Base-by-base conservation (phyloP, 2,888 invertebrate species). In the Papilio gigon region DNA sequence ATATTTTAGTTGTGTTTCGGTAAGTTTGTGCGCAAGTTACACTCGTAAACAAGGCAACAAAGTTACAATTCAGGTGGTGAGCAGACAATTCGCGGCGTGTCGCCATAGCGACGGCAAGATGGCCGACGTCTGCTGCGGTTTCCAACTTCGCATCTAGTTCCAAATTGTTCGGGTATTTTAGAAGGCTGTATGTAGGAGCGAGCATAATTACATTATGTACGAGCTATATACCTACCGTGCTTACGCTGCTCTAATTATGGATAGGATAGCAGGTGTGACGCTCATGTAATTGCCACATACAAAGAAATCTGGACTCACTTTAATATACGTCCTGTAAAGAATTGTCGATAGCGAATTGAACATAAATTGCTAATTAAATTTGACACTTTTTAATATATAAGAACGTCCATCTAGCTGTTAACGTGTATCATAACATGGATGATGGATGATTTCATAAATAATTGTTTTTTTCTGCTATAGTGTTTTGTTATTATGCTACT, bases 131-230 rank as follows among this genome's bases (percentile, higher is more conserved):
- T 89, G 85, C 85, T 88, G 90, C 84, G 90, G 90, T 90, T 89
- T 82, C 86, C 84, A 90, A 89, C 86, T 91, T 89, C 84, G 86
- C 82, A 82, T 88, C 87, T 87, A 90, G 89, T 90, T 89, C 89
- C 89, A 90, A 90, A 92, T 91, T 91, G 90, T 91, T 90, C 85
- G 80, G 73, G 88, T 89, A 86, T 89, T 90, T 87, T 86, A 88
- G 90, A 87, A 85, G 87, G 80, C 80, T 81, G 84, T 87, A 86
- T 87, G 87, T 87, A 87, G 82, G 83, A 84, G 82, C 82, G 86
- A 88, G 88, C 87, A 89, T 90, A 88, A 91, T 91, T 89, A 90
- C 85, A 83, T 90, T 88, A 89, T 90, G 79, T 89, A 87, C 83
- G 77, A 79, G 84, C 82, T 90, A 90, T 89, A 83, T 89, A 86